phyloP scores from a whole-genome alignment of 2,797 vertebrate species.

The Clarias pachynema region DNA sequence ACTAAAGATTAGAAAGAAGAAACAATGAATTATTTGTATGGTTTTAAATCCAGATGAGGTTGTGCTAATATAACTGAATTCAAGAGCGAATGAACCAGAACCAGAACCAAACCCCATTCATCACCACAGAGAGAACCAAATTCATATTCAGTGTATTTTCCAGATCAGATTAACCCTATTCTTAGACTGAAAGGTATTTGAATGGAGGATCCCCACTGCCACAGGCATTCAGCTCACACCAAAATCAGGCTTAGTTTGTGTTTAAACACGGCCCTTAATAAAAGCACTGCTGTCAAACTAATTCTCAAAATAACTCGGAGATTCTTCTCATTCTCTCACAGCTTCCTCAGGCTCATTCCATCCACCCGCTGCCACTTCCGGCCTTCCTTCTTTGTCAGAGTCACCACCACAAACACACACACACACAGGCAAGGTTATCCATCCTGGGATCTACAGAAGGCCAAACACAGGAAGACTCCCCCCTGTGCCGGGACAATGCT shows the following conservation, averaged over 20 bases:
- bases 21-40: neutral
- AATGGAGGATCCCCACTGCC: neutral
- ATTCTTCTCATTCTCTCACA: conserved; percentile 19
- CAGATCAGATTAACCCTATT: neutral
- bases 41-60: neutral
- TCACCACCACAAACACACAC: conserved; percentile 23
- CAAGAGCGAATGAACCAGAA: neutral
- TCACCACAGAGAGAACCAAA: neutral
- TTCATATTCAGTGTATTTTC: neutral
- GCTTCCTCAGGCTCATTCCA: neutral
- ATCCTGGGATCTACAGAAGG: conserved; percentile 55
- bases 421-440: conserved; percentile 29
- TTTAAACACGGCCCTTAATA: neutral
- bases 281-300: neutral
- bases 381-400: conserved; percentile 1
- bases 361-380: neutral
- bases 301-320: neutral
- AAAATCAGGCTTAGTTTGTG: neutral
- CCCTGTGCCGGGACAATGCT: conserved; percentile 61
- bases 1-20: neutral
- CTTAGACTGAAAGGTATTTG: neutral
- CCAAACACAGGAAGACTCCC: conserved; percentile 69
- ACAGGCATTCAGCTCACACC: conserved; percentile 3
- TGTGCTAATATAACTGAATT: neutral
- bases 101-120: neutral